A percentile compares a stretch with the other conserved stretches of the same genome.
These are phyloP conservation scores for Sebastes schlegelii DNA, from an alignment of 2,113 vertebrate species.

Conservation along the genomic window DNA sequence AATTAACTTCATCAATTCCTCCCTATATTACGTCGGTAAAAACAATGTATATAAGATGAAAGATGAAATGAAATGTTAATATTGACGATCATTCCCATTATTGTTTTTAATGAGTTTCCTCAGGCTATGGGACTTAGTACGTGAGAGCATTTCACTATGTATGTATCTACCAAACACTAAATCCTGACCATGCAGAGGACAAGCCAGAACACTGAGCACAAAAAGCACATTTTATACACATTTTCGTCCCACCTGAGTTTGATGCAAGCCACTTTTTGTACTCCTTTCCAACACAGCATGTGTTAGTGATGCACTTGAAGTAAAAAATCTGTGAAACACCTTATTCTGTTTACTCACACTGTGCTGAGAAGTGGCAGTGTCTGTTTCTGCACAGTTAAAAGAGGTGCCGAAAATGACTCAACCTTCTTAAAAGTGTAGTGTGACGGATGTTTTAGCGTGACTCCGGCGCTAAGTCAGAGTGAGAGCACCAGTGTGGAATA, in stretches of 20 bases:
- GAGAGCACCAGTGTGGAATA: slow-evolving; percentile 38
- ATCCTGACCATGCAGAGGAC: neutral
- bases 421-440: slow-evolving; percentile 38
- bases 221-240: neutral
- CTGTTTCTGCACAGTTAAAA: slow-evolving; percentile 16
- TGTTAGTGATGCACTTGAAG: neutral
- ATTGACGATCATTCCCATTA: neutral
- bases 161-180: neutral
- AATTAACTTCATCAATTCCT: neutral
- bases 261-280: neutral
- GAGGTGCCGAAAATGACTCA: slow-evolving; percentile 40
- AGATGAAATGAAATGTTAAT: neutral
- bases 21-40: neutral
- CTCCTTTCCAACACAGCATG: neutral
- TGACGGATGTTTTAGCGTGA: slow-evolving; percentile 20
- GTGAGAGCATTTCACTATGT: neutral
- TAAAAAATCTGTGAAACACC: slow-evolving; percentile 10
- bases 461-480: slow-evolving; percentile 8
- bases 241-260: neutral
- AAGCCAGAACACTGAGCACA: neutral
- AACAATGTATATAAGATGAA: neutral
- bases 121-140: neutral
- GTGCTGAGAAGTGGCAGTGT: neutral
- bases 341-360: neutral
- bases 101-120: neutral